Percentiles rank a stretch among this genome's conserved stretches.
phyloP scores from a whole-genome alignment of 2,888 invertebrate species.

The Clivina fossor region DNA sequence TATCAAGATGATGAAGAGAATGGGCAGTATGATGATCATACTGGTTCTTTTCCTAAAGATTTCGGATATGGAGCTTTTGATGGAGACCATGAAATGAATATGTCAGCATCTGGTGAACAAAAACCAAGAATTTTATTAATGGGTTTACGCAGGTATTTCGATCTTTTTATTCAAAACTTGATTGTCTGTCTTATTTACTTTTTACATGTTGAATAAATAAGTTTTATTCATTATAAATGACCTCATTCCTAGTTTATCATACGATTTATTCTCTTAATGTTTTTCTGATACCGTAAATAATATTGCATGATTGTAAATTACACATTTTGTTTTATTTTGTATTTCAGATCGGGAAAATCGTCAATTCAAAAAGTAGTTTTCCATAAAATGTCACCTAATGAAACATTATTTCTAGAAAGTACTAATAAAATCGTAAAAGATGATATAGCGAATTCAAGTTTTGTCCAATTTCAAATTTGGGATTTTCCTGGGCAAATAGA shows the following conservation, averaged over 20 bases:
- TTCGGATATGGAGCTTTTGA: constrained; percentile 91
- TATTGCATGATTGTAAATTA: too few species aligned
- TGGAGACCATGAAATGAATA: constrained; percentile 70
- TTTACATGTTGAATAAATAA: too few species aligned
- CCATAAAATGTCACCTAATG: constrained; percentile 99
- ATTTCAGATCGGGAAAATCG: constrained; percentile 94
- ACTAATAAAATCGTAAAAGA: constrained; percentile 99
- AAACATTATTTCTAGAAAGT: constrained; percentile 96
- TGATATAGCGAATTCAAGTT: constrained; percentile 94
- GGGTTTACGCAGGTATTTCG: constrained; percentile 81
- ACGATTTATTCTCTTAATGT: too few species aligned
- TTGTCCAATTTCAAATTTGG: constrained; percentile 99
- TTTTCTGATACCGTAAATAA: too few species aligned
- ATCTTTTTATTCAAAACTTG: constrained; percentile 8
- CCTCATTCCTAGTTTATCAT: too few species aligned
- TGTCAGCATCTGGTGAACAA: constrained; percentile 69
- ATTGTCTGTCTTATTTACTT: too few species aligned
- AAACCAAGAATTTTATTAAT: constrained; percentile 93
- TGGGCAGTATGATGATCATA: constrained; percentile 53
- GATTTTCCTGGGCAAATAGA: constrained; percentile 99
- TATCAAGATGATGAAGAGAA: constrained; percentile 55
- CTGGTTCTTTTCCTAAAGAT: constrained; percentile 84
- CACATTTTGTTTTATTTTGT: too few species aligned
- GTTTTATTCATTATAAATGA: too few species aligned
- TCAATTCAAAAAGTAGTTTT: constrained; percentile 99